Conservation (phyloP, 2,797 vertebrate genomes). For the Echiichthys vipera region DNA sequence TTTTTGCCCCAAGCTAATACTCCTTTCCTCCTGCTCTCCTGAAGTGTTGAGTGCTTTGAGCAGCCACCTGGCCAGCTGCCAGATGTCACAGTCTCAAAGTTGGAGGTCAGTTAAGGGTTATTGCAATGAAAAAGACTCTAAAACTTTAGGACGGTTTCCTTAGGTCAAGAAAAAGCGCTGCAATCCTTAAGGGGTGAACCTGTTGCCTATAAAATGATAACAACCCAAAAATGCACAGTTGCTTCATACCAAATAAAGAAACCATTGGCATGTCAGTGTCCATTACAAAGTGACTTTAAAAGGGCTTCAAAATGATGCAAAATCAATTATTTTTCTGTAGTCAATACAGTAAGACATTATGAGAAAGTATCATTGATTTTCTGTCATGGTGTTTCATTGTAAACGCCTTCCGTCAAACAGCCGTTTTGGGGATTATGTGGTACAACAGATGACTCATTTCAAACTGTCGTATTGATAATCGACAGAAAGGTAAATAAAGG, state of each 20-base stretch:
- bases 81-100: slow-evolving; percentile 58
- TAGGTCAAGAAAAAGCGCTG: slow-evolving; percentile 15
- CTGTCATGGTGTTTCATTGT: slow-evolving; percentile 33
- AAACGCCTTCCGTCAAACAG: slow-evolving; percentile 29
- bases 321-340: background rate
- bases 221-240: slow-evolving; percentile 22
- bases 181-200: slow-evolving; percentile 9
- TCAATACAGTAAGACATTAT: background rate
- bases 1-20: slow-evolving; percentile 58
- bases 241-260: slow-evolving; percentile 65
- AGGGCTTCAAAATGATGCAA: slow-evolving; percentile 29
- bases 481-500: slow-evolving; percentile 12
- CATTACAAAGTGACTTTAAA: slow-evolving; percentile 24
- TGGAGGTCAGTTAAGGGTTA: slow-evolving; percentile 70
- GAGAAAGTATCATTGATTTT: slow-evolving; percentile 46
- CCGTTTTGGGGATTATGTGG: slow-evolving; percentile 25
- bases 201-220: slow-evolving; percentile 9
- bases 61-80: slow-evolving; percentile 59
- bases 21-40: slow-evolving; percentile 53
- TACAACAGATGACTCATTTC: slow-evolving; percentile 38
- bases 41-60: slow-evolving; percentile 49
- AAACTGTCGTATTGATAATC: slow-evolving; percentile 36
- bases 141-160: slow-evolving; percentile 36
- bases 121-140: slow-evolving; percentile 4
- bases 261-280: slow-evolving; percentile 37